These are phyloP conservation scores for Aurelia aurita DNA, from an alignment of 30 jellyfish, hydroid and myxozoan species.

Conservation along the genomic window DNA sequence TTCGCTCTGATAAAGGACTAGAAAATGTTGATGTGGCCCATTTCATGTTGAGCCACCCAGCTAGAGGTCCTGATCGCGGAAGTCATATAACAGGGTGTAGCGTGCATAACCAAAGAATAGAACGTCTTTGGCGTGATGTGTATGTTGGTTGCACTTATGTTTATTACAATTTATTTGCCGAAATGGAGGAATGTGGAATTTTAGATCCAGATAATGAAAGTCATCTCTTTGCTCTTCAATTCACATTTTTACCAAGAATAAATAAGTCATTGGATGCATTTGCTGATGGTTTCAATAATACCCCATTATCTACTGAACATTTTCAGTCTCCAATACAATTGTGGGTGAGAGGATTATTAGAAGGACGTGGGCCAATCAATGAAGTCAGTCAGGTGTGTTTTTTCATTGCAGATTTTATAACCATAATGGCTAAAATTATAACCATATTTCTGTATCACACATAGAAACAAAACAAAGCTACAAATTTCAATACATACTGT, in stretches of 20 bases:
- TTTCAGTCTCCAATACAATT: neutral
- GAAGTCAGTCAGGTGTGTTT: no score
- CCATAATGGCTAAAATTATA: no score
- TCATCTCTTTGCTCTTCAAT: neutral
- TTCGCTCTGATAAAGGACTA: no score
- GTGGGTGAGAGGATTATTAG: neutral
- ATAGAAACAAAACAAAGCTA: no score
- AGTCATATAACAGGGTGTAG: constrained; percentile 2
- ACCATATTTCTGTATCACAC: no score
- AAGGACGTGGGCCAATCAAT: no score
- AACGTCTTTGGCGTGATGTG: constrained; percentile 70
- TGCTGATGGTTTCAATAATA: constrained; percentile 35
- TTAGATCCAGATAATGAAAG: constrained; percentile 53
- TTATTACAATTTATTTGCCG: constrained; percentile 26
- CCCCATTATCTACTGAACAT: constrained; percentile 22
- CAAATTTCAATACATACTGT: no score
- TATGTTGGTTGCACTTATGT: constrained; percentile 34
- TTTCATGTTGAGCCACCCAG: constrained; percentile 1
- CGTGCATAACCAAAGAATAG: constrained; percentile 64
- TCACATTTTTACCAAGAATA: constrained; percentile 29
- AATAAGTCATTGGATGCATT: neutral
- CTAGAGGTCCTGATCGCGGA: neutral
- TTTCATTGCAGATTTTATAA: no score
- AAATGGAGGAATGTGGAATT: constrained; percentile 56
- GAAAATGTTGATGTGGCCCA: neutral